Evolutionary conservation across 2,113 vertebrate genomes (phyloP).

Genomic region (Onychostoma macrolepis): DNA sequence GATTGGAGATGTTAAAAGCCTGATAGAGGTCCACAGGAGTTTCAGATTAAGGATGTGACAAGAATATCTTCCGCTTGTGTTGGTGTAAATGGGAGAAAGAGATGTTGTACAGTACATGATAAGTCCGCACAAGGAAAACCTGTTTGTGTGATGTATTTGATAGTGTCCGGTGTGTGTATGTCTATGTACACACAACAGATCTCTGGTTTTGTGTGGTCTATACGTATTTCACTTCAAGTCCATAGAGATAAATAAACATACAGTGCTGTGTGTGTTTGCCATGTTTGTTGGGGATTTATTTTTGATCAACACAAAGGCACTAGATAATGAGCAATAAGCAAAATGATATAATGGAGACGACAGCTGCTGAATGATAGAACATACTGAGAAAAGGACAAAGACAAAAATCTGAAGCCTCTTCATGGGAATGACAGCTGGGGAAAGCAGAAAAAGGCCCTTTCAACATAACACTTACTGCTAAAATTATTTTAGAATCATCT

Average conservation of each 20-base stretch:
- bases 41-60: conserved; percentile 2
- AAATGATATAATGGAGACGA: not conserved
- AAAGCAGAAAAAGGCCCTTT: not conserved
- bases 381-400: not conserved
- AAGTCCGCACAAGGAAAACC: not conserved
- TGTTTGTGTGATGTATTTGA: not conserved
- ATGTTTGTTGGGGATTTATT: not conserved
- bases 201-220: not conserved
- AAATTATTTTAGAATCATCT: not conserved
- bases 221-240: not conserved
- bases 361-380: not conserved
- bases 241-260: not conserved
- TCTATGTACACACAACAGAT: not conserved
- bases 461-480: not conserved
- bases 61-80: not conserved
- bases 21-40: conserved; percentile 6
- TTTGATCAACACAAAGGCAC: not conserved
- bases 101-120: not conserved
- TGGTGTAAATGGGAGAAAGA: not conserved
- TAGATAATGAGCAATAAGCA: not conserved
- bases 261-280: not conserved
- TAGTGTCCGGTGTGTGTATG: not conserved
- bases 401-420: not conserved
- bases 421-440: not conserved
- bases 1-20: conserved; percentile 37